These are phyloP conservation scores for Bombyx huttoni DNA, from an alignment of 2,888 invertebrate genomes.

Conservation along the genomic window DNA sequence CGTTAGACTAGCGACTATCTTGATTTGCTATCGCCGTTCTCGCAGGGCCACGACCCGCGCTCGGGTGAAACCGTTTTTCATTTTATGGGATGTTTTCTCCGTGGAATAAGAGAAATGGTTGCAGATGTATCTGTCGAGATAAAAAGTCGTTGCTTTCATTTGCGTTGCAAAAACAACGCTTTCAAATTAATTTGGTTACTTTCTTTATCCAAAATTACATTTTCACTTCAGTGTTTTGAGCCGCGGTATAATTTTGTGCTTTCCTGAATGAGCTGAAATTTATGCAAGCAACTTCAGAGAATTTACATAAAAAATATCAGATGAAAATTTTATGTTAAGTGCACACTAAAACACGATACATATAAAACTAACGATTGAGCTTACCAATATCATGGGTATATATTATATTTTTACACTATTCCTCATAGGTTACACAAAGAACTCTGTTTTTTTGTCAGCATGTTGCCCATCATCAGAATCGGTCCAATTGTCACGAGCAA, in stretches of 20 bases:
- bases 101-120: slow-evolving; percentile 38
- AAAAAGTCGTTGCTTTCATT: neutral
- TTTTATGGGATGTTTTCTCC: slow-evolving; percentile 56
- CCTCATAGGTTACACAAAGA: too few relatives aligned
- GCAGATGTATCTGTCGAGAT: slow-evolving; percentile 24
- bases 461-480: neutral
- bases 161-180: neutral
- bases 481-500: neutral
- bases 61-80: slow-evolving; percentile 63
- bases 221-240: neutral
- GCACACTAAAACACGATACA: too few relatives aligned
- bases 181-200: neutral
- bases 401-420: too few relatives aligned
- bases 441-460: neutral
- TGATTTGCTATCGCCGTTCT: slow-evolving; percentile 63
- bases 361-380: too few relatives aligned
- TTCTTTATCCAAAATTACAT: neutral
- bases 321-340: neutral
- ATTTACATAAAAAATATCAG: neutral
- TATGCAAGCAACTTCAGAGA: neutral
- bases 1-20: slow-evolving; percentile 54
- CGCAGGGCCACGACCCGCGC: slow-evolving; percentile 57
- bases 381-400: too few relatives aligned
- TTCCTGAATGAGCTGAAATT: neutral
- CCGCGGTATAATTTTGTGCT: neutral